Evolutionary conservation across 2,888 invertebrate genomes (phyloP).

Genomic region (Habrosyne pyritoides): DNA sequence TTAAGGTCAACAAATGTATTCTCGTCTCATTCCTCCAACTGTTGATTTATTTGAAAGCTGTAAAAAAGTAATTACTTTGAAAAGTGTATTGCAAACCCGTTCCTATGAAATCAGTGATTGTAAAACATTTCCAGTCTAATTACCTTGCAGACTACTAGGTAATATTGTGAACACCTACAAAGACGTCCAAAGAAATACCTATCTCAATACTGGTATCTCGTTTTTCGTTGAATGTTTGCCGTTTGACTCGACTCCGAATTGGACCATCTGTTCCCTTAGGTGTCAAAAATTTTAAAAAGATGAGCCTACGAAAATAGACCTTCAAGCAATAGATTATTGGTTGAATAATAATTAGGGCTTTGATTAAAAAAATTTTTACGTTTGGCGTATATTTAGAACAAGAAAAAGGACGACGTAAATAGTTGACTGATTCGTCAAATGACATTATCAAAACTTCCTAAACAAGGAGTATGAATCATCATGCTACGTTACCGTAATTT

Average conservation of each 20-base stretch:
- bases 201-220: background rate
- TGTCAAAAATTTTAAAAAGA: too few species aligned
- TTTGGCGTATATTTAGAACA: too few species aligned
- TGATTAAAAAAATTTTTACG: too few species aligned
- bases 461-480: constrained; percentile 23
- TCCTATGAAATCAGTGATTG: constrained; percentile 1
- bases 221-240: too few species aligned
- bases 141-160: background rate
- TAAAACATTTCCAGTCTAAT: constrained; percentile 2
- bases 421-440: background rate
- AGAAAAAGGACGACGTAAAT: background rate
- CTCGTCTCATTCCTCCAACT: background rate
- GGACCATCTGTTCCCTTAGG: too few species aligned
- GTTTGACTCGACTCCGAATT: too few species aligned
- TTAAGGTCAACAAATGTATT: background rate
- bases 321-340: too few species aligned
- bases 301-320: too few species aligned
- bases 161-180: background rate
- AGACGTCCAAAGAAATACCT: background rate
- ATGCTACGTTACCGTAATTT: constrained; percentile 31
- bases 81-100: background rate
- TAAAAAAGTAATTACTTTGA: background rate
- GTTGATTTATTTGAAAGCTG: background rate
- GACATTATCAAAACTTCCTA: background rate
- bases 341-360: too few species aligned